A percentile compares a stretch with the other conserved stretches of the same genome.
Evolutionary conservation across 2,797 vertebrate species (phyloP).

Genomic region (Onychomys leucogaster): DNA sequence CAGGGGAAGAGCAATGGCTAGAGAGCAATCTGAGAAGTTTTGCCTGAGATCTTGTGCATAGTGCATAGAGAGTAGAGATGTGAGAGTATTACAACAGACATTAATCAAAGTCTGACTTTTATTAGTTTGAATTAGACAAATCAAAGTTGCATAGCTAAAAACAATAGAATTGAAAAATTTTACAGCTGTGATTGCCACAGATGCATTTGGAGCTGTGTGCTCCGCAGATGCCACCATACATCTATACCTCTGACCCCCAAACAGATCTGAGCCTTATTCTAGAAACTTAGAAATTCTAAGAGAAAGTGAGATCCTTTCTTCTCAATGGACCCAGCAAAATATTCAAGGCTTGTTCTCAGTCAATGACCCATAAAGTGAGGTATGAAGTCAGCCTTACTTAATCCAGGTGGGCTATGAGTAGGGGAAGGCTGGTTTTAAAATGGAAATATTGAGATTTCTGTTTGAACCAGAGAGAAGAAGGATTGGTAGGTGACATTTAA

Average conservation of each 20-base stretch:
- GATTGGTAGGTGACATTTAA: background rate
- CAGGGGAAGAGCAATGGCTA: background rate
- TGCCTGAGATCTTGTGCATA: background rate
- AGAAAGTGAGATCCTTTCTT: background rate
- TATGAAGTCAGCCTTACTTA: background rate
- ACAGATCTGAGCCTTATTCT: background rate
- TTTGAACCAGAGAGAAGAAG: background rate
- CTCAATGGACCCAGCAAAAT: background rate
- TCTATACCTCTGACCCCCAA: background rate
- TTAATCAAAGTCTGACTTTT: slow-evolving; percentile 28
- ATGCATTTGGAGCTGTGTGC: background rate
- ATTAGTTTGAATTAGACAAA: background rate
- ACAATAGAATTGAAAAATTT: background rate
- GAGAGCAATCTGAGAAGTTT: background rate
- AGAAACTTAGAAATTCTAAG: background rate
- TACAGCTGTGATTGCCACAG: background rate
- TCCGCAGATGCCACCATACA: background rate
- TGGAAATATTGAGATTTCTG: background rate
- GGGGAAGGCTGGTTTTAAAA: background rate
- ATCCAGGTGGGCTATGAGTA: background rate
- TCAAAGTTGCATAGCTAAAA: background rate
- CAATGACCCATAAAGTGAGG: background rate
- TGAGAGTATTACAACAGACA: background rate
- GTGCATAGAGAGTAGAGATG: background rate
- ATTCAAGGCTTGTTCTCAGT: background rate